A percentile compares a stretch with the other conserved stretches of the same genome.
Evolutionary conservation across 2,113 vertebrate genomes (phyloP).

Genomic region (Cebidichthys violaceus): DNA sequence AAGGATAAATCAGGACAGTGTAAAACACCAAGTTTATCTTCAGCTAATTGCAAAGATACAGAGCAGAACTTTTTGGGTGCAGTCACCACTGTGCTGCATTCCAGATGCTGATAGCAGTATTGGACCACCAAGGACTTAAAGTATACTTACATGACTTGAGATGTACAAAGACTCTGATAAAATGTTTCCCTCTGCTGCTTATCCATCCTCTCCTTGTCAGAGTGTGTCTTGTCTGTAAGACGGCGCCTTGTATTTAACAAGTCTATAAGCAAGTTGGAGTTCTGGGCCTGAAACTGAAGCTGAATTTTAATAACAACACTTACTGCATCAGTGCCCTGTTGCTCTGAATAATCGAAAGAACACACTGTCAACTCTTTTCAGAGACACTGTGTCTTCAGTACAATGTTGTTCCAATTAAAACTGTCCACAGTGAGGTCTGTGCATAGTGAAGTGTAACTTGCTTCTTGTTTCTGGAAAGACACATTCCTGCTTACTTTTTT

Average conservation of each 20-base stretch:
- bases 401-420: neutral
- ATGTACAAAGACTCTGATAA: constrained; percentile 80
- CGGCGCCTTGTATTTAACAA: constrained; percentile 34
- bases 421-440: neutral
- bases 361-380: neutral
- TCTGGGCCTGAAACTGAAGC: neutral
- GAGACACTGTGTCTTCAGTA: neutral
- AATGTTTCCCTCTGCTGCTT: constrained; percentile 71
- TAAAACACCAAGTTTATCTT: constrained; percentile 81
- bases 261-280: constrained; percentile 2
- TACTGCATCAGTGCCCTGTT: neutral
- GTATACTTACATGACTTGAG: constrained; percentile 74
- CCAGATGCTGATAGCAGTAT: constrained; percentile 81
- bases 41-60: constrained; percentile 82
- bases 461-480: neutral
- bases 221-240: constrained; percentile 28
- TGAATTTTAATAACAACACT: neutral
- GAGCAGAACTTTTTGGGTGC: constrained; percentile 66
- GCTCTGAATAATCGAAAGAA: neutral
- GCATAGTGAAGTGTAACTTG: neutral
- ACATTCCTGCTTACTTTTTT: neutral
- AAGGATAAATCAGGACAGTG: constrained; percentile 78
- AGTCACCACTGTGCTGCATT: constrained; percentile 74
- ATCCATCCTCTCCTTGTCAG: constrained; percentile 66
- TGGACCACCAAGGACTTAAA: constrained; percentile 84